phyloP scores from a whole-genome alignment of 2,113 vertebrate species.

The Hippocampus barbouri region DNA sequence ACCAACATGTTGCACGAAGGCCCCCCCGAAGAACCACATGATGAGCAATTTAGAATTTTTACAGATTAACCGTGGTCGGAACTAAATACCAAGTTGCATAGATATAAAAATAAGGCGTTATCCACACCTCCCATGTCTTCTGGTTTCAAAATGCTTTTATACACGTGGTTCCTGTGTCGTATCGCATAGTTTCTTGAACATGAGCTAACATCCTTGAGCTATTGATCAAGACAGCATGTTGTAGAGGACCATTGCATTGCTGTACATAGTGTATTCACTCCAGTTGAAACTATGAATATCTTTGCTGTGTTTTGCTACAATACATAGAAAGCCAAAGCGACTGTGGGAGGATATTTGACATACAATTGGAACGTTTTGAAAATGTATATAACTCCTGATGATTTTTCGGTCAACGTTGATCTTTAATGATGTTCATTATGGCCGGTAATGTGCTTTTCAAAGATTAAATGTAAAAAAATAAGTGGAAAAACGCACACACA shows the following conservation, averaged over 20 bases:
- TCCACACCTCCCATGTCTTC: no score
- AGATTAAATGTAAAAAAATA: background rate
- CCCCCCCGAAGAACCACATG: background rate
- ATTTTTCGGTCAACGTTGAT: background rate
- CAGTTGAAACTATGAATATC: slow-evolving; percentile 23
- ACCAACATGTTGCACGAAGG: no score
- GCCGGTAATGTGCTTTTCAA: background rate
- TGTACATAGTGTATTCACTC: slow-evolving; percentile 21
- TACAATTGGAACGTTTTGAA: background rate
- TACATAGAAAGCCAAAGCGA: slow-evolving; percentile 1
- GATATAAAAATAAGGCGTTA: background rate
- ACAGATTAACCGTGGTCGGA: no score
- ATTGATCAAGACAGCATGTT: background rate
- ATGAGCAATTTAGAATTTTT: background rate
- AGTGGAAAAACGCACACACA: no score
- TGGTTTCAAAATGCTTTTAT: no score
- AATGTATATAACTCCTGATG: background rate
- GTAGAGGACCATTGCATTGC: background rate
- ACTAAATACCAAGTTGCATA: no score
- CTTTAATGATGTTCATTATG: background rate
- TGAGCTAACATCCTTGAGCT: background rate
- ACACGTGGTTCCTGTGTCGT: background rate
- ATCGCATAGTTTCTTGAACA: background rate
- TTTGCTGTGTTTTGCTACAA: slow-evolving; percentile 34
- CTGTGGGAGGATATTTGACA: background rate